Percentiles rank a stretch among this genome's conserved stretches.
Conservation (phyloP, 1,140 invertebrate genomes). For the Eupristina koningsbergeri region DNA sequence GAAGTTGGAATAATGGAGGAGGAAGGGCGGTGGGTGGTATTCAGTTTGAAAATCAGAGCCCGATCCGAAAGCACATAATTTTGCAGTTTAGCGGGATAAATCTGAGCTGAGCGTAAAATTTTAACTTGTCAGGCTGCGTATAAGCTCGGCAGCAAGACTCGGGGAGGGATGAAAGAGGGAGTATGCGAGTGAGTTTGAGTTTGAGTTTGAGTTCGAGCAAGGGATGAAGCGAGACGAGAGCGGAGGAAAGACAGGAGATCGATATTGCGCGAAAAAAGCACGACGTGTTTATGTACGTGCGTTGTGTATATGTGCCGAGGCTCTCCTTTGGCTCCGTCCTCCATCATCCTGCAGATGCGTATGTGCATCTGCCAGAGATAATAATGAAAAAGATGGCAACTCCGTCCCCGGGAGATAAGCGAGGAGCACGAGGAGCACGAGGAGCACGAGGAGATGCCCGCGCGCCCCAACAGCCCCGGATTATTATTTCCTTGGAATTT, state of each 20-base stretch:
- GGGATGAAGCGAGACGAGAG: background rate
- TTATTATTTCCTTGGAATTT: background rate
- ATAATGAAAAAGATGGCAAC: background rate
- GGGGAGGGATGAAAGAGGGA: slow-evolving; percentile 11
- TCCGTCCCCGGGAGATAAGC: too few species aligned
- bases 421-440: too few species aligned
- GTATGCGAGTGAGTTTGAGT: background rate
- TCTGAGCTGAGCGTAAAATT: background rate
- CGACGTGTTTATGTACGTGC: slow-evolving; percentile 28
- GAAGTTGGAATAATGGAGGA: background rate
- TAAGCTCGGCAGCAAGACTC: background rate
- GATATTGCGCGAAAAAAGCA: slow-evolving; percentile 44
- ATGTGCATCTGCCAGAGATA: background rate
- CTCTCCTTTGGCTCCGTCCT: background rate
- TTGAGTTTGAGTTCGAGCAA: too few species aligned
- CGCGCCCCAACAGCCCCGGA: background rate
- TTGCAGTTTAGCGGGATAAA: background rate
- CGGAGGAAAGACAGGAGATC: slow-evolving; percentile 29
- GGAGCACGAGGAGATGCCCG: too few species aligned
- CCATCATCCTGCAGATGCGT: slow-evolving; percentile 24
- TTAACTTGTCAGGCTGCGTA: background rate
- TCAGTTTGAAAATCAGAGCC: background rate
- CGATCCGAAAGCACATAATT: background rate
- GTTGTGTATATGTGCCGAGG: slow-evolving; percentile 1
- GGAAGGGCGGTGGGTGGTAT: too few species aligned